Conservation (phyloP, 1,140 invertebrate species). For the Pissodes strobi region DNA sequence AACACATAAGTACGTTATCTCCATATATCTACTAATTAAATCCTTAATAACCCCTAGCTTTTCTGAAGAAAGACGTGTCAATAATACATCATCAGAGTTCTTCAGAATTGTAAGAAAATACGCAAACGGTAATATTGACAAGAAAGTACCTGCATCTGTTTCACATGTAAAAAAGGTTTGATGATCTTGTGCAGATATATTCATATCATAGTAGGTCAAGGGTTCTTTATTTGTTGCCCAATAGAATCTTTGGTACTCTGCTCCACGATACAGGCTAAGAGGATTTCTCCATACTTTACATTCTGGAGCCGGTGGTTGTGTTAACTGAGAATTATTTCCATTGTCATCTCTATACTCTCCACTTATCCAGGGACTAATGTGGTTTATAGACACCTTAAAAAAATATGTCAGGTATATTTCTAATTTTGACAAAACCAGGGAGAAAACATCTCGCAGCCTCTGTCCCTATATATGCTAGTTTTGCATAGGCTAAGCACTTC, state of each 20-base stretch:
- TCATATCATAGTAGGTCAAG: conserved; percentile 99
- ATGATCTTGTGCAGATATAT: conserved; percentile 97
- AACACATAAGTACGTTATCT: too few species aligned
- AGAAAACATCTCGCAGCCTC: too few species aligned
- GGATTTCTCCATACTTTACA: conserved; percentile 99
- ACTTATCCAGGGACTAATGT: conserved; percentile 92
- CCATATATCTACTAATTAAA: too few species aligned
- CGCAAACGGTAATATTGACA: too few species aligned
- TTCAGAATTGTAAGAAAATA: too few species aligned
- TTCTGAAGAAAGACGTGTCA: too few species aligned
- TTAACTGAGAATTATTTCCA: conserved; percentile 52
- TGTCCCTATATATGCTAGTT: too few species aligned
- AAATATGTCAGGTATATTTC: too few species aligned
- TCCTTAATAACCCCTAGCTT: too few species aligned
- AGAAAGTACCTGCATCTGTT: conserved; percentile 70
- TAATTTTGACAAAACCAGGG: too few species aligned
- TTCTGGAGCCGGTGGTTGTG: conserved; percentile 70
- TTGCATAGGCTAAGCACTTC: too few species aligned
- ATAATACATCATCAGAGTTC: too few species aligned
- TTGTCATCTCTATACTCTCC: conserved; percentile 62
- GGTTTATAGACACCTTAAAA: conserved; percentile 76
- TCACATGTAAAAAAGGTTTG: conserved; percentile 98
- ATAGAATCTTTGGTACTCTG: conserved; percentile 94
- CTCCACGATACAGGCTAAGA: conserved; percentile 91
- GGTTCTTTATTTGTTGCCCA: conserved; percentile 92